Conservation (phyloP, 1,140 invertebrate species). For the Helicoverpa armigera region DNA sequence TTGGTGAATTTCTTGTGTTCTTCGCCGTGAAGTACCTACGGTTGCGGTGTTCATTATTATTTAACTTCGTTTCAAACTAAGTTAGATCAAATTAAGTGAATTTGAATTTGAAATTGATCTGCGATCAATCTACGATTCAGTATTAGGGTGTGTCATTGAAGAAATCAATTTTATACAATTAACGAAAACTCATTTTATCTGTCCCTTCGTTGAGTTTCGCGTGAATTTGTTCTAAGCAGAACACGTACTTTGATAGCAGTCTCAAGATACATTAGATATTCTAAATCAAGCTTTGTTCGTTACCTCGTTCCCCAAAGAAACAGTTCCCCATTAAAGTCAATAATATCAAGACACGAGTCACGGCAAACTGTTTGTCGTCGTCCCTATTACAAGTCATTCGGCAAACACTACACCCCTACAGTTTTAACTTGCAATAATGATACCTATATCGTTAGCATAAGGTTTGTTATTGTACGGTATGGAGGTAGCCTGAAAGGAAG, state of each 20-base stretch:
- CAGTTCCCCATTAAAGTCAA: constrained; percentile 38
- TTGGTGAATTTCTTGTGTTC: neutral
- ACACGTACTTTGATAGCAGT: too few relatives aligned
- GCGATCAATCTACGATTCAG: neutral
- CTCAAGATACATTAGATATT: too few relatives aligned
- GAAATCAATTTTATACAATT: neutral
- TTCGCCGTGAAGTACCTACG: neutral
- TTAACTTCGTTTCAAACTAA: neutral
- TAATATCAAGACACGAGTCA: constrained; percentile 26
- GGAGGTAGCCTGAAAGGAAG: constrained; percentile 36
- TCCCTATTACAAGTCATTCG: constrained; percentile 3
- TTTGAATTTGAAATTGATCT: too few relatives aligned
- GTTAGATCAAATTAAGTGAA: too few relatives aligned
- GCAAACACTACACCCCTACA: neutral
- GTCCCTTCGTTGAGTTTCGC: too few relatives aligned
- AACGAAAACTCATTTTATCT: too few relatives aligned
- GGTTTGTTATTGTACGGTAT: neutral
- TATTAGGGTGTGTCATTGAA: neutral
- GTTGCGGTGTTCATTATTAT: neutral
- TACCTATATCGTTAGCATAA: neutral
- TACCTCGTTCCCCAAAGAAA: neutral
- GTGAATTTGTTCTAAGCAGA: too few relatives aligned
- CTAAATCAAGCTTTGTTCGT: too few relatives aligned
- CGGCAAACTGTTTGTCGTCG: constrained; percentile 11
- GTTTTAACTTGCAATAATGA: neutral